Percentiles rank a stretch among this genome's conserved stretches.
These are phyloP conservation scores for Notothenia coriiceps DNA, from an alignment of 2,113 vertebrate genomes.

Conservation along the genomic window DNA sequence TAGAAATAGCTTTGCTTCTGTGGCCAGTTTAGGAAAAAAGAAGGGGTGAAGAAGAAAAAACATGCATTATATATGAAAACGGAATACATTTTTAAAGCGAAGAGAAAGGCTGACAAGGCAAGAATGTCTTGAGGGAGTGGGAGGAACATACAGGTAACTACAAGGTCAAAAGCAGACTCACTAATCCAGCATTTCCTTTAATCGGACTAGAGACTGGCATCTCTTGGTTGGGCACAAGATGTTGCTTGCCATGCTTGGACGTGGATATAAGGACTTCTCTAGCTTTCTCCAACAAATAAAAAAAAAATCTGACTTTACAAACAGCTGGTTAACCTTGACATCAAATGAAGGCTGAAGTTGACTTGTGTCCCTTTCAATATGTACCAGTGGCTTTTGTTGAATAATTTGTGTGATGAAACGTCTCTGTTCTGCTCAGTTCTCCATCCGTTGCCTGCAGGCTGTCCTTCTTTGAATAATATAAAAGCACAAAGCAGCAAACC, in stretches of 20 bases:
- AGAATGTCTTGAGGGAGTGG: conserved; percentile 61
- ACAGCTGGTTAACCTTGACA: conserved; percentile 13
- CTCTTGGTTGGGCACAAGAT: background rate
- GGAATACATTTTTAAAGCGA: conserved; percentile 74
- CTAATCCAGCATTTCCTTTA: conserved; percentile 2
- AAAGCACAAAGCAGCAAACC: conserved; percentile 26
- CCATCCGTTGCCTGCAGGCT: background rate
- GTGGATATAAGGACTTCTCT: background rate
- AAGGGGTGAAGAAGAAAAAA: background rate
- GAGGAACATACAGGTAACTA: conserved; percentile 49
- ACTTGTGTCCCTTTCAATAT: conserved; percentile 4
- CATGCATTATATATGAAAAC: conserved; percentile 80
- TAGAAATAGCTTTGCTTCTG: conserved; percentile 60
- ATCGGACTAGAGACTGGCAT: background rate
- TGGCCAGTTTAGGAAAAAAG: conserved; percentile 12
- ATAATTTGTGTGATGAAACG: conserved; percentile 28
- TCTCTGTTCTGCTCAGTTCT: background rate
- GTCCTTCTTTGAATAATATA: conserved; percentile 25
- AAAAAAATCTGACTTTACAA: conserved; percentile 1
- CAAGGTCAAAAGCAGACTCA: conserved; percentile 56
- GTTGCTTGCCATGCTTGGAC: background rate
- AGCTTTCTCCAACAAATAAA: background rate
- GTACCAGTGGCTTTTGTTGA: conserved; percentile 16
- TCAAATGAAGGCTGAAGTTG: conserved; percentile 4
- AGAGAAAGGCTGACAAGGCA: conserved; percentile 74